Conservation (phyloP, 2,797 vertebrate species). For the Paramormyrops hopkinsi region DNA sequence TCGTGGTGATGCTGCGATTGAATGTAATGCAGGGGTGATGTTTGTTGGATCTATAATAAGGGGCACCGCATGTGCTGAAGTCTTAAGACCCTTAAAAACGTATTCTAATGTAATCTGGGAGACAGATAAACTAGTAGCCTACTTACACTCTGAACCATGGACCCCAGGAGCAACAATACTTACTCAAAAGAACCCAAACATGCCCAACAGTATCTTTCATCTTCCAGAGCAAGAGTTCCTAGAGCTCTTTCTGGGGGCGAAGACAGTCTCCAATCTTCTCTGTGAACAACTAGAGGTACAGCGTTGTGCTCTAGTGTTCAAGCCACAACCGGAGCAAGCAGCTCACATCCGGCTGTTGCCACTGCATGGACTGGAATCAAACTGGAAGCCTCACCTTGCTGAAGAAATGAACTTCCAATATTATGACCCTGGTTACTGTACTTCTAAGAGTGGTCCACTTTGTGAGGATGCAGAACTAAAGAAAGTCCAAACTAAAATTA, state of each 20-base stretch:
- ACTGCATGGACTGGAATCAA: slow-evolving; percentile 54
- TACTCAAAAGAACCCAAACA: slow-evolving; percentile 35
- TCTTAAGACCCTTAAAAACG: slow-evolving; percentile 52
- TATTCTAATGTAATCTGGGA: slow-evolving; percentile 57
- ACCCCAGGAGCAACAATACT: slow-evolving; percentile 58
- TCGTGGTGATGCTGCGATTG: slow-evolving; percentile 57
- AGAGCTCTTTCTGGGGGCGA: slow-evolving; percentile 51
- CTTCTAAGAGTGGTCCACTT: slow-evolving; percentile 58
- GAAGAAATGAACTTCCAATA: slow-evolving; percentile 53
- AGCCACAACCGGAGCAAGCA: slow-evolving; percentile 35
- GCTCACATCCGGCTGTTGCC: slow-evolving; percentile 56
- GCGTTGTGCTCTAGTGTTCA: slow-evolving; percentile 60
- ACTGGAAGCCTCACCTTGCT: slow-evolving; percentile 59
- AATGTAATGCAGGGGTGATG: slow-evolving; percentile 65
- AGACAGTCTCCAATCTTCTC: slow-evolving; percentile 48
- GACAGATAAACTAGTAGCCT: slow-evolving; percentile 51
- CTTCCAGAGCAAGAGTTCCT: slow-evolving; percentile 48
- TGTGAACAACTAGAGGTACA: slow-evolving; percentile 50
- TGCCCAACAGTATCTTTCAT: slow-evolving; percentile 50
- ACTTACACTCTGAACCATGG: slow-evolving; percentile 60
- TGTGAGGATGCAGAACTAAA: slow-evolving; percentile 51
- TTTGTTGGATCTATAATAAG: slow-evolving; percentile 59
- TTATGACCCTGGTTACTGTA: slow-evolving; percentile 58
- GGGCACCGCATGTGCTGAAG: slow-evolving; percentile 54
- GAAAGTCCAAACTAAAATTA: slow-evolving; percentile 46